A percentile compares a stretch with the other conserved stretches of the same genome.
These are phyloP conservation scores for Cyclophora punctaria DNA, from an alignment of 2,888 invertebrate species.

Conservation along the genomic window DNA sequence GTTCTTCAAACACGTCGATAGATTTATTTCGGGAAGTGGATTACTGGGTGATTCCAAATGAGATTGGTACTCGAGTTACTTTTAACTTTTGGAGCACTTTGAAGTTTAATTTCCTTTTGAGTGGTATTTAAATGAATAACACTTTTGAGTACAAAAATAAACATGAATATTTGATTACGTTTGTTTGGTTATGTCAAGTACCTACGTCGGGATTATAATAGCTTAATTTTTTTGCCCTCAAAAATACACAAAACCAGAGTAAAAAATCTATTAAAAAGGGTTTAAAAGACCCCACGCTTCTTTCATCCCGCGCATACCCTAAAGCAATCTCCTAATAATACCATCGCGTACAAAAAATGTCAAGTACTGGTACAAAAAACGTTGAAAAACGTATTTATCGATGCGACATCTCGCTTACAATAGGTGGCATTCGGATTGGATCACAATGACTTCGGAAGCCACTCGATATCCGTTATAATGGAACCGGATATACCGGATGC, in stretches of 20 bases:
- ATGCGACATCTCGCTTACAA: slow-evolving; percentile 49
- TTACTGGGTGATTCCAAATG: background rate
- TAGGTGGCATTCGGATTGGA: slow-evolving; percentile 37
- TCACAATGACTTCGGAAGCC: slow-evolving; percentile 60
- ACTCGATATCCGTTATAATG: slow-evolving; percentile 65
- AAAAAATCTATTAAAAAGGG: too few relatives aligned
- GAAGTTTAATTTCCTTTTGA: too few relatives aligned
- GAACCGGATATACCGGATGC: slow-evolving; percentile 60
- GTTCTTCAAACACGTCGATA: slow-evolving; percentile 2
- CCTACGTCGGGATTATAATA: too few relatives aligned
- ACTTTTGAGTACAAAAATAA: too few relatives aligned
- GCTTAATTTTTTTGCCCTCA: too few relatives aligned
- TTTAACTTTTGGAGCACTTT: too few relatives aligned
- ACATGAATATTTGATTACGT: too few relatives aligned
- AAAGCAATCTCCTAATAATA: slow-evolving; percentile 6
- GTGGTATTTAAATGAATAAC: too few relatives aligned
- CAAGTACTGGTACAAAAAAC: slow-evolving; percentile 11
- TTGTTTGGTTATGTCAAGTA: too few relatives aligned
- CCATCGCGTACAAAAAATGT: slow-evolving; percentile 7
- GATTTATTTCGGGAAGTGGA: slow-evolving; percentile 6
- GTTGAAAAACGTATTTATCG: slow-evolving; percentile 27
- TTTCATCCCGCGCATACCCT: background rate
- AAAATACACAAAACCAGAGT: too few relatives aligned
- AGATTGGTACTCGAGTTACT: too few relatives aligned
- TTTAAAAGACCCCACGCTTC: too few relatives aligned